phyloP scores from a whole-genome alignment of 2,888 invertebrate species.

The Drosophila lacicola region DNA sequence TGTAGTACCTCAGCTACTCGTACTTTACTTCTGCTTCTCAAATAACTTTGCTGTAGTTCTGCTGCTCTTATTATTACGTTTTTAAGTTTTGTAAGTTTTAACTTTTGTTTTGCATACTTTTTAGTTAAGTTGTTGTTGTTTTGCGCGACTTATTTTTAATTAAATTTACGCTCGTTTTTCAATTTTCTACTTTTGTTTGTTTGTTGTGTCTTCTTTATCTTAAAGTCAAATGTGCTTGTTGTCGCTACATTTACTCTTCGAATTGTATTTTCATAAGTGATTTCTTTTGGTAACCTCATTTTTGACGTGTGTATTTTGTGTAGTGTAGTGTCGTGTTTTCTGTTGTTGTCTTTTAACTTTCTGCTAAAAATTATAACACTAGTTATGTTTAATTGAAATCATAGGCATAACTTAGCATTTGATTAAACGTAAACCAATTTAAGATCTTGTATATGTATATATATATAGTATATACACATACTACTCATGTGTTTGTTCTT shows the following conservation, averaged over 20 bases:
- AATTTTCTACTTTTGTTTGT: conserved; percentile 25
- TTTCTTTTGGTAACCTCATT: conserved; percentile 57
- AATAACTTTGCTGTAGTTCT: conserved; percentile 16
- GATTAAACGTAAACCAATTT: conserved; percentile 70
- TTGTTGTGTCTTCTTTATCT: conserved; percentile 8
- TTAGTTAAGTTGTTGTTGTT: conserved; percentile 24
- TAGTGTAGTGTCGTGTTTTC: conserved; percentile 39
- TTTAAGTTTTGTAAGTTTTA: conserved; percentile 19
- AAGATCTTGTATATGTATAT: conserved; percentile 34
- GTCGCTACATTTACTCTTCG: conserved; percentile 36
- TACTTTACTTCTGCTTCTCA: conserved; percentile 10
- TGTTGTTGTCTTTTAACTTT: conserved; percentile 72
- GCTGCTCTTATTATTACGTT: conserved; percentile 40
- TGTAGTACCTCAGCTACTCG: conserved; percentile 15
- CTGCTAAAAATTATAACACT: conserved; percentile 47
- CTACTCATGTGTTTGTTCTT: conserved; percentile 21
- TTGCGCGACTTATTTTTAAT: conserved; percentile 62
- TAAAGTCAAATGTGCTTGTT: conserved; percentile 53
- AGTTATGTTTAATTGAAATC: conserved; percentile 49
- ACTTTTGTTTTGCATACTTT: conserved; percentile 18
- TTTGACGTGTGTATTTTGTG: conserved; percentile 39
- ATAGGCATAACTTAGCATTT: conserved; percentile 66
- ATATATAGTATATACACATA: conserved; percentile 35
- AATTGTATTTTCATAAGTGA: conserved; percentile 9
- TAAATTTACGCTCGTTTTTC: conserved; percentile 17